Percentiles rank a stretch among this genome's conserved stretches.
These are phyloP conservation scores for Brachypteracias leptosomus DNA, from an alignment of 2,113 vertebrate species.

Conservation along the genomic window DNA sequence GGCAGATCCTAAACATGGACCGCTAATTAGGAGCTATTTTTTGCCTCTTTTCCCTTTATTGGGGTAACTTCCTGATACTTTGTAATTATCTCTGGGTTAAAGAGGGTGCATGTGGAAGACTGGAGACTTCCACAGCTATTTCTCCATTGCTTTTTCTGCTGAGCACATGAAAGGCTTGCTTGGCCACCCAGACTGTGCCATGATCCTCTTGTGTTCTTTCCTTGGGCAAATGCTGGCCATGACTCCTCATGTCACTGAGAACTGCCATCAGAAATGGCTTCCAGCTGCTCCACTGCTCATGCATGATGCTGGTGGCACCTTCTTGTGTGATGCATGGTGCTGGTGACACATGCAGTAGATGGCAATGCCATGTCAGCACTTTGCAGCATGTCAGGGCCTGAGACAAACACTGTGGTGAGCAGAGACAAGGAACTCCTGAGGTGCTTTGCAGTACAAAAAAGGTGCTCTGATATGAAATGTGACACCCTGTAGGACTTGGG, in stretches of 20 bases:
- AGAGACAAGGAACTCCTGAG: not conserved
- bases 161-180: not conserved
- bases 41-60: not conserved
- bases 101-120: not conserved
- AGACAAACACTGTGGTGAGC: accelerated
- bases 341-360: not conserved
- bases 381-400: not conserved
- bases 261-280: not conserved
- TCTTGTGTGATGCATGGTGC: accelerated
- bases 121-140: not conserved
- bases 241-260: accelerated
- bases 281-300: not conserved
- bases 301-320: not conserved
- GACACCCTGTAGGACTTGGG: not conserved
- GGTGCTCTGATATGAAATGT: not conserved
- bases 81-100: too few relatives aligned
- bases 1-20: not conserved
- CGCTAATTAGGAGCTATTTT: not conserved
- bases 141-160: not conserved
- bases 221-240: not conserved
- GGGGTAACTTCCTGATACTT: not conserved
- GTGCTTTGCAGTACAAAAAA: not conserved
- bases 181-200: not conserved
- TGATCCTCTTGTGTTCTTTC: not conserved
- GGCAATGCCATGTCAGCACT: not conserved